Percentiles rank a stretch among this genome's conserved stretches.
phyloP scores from a whole-genome alignment of 92 coral and sea anemone species.

The Blastomussa wellsi region DNA sequence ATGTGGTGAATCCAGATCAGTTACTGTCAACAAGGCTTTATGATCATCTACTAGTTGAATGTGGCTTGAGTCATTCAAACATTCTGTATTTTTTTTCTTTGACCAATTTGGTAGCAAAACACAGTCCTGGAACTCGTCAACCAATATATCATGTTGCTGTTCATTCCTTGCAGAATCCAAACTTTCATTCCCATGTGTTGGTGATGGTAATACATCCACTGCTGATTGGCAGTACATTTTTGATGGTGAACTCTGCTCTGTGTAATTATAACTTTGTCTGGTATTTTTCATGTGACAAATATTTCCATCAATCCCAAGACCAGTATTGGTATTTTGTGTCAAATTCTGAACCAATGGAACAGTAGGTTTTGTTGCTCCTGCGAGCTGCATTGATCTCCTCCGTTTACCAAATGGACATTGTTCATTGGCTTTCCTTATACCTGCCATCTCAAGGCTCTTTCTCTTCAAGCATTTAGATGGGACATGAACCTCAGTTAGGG shows the following conservation, averaged over 20 bases:
- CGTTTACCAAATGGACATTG: neutral
- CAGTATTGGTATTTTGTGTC: neutral
- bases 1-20: slow-evolving; percentile 1
- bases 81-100: neutral
- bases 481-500: neutral
- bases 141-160: neutral
- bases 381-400: slow-evolving; percentile 16
- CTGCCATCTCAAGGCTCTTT: neutral
- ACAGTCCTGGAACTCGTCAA: neutral
- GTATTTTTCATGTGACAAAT: neutral
- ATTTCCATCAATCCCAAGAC: neutral
- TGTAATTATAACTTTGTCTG: no score
- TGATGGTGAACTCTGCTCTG: neutral
- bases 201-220: neutral
- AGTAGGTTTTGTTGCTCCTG: neutral
- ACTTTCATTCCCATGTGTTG: neutral
- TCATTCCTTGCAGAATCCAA: neutral
- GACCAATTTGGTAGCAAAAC: slow-evolving; percentile 16
- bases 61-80: neutral
- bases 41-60: neutral
- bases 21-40: neutral
- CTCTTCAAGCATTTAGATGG: neutral
- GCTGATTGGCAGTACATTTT: neutral
- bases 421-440: neutral
- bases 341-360: neutral